phyloP scores from a whole-genome alignment of 1,140 invertebrate species.

The Homalodisca vitripennis region DNA sequence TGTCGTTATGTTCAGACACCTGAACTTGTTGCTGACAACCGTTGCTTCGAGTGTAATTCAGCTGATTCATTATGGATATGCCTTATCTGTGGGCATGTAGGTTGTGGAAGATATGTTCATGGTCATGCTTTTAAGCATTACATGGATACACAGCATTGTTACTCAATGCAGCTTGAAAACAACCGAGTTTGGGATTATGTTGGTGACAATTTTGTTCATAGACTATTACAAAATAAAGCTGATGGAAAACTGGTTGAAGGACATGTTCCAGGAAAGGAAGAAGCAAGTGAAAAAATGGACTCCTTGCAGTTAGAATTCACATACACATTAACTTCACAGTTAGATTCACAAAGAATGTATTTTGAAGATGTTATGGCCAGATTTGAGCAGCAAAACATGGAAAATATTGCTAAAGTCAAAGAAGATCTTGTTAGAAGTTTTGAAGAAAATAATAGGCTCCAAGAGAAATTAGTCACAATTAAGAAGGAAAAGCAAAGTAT shows the following conservation, averaged over 20 bases:
- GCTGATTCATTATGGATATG: conserved; percentile 96
- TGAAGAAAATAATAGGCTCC: conserved; percentile 49
- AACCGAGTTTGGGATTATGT: conserved; percentile 98
- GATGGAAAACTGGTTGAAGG: conserved; percentile 95
- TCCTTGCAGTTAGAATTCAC: conserved; percentile 94
- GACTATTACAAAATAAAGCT: conserved; percentile 92
- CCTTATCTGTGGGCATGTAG: conserved; percentile 96
- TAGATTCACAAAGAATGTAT: conserved; percentile 91
- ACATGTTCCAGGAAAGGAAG: conserved; percentile 52
- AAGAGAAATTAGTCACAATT: conserved; percentile 38
- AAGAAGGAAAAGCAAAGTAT: conserved; percentile 36
- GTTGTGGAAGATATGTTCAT: conserved; percentile 83
- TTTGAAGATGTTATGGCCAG: conserved; percentile 82
- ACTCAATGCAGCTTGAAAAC: conserved; percentile 92
- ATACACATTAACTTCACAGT: conserved; percentile 93
- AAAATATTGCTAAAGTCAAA: conserved; percentile 54
- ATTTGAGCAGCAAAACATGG: conserved; percentile 55
- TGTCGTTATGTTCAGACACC: conserved; percentile 90
- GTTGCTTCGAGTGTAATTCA: conserved; percentile 78
- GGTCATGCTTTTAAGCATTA: conserved; percentile 85
- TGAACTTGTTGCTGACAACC: conserved; percentile 78
- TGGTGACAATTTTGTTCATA: conserved; percentile 96
- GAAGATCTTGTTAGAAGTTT: conserved; percentile 49
- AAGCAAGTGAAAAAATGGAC: conserved; percentile 86
- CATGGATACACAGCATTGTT: conserved; percentile 92